Evolutionary conservation across 2,888 invertebrate genomes (phyloP), one percentile per base, ranked within the genome.

Genomic region (Pecten maximus): DNA sequence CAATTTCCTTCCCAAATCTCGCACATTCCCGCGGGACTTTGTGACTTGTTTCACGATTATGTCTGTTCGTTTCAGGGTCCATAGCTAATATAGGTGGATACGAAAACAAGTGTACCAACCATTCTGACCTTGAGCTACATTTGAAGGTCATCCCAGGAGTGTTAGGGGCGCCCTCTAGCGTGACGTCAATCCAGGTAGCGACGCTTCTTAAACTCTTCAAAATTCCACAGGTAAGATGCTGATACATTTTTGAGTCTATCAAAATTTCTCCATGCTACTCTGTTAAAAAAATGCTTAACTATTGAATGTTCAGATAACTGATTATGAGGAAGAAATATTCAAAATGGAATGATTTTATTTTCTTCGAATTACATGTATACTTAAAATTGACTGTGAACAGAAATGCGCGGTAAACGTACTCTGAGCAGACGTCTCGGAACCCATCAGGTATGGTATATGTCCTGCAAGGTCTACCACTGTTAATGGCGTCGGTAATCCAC

Each of bases 151-250:
- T 98, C 94, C 98, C 98, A 10, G 98, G 98, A 2, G 98, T 98
- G 15, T 98, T 98, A 54, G 98, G 98, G 3, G 98, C 98, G 6
- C 98, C 98, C 28, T 99, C 99, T 86, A 99, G 98, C 95, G 99
- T 99, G 94, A 99, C 99, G 89, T 99, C 99, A 87, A 99, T 99
- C 95, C 99, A 99, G 97, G 99, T 99, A 92, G 99, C 99, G 92
- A 99, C 98, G 97, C 97, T 98, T 91, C 97, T 99, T 92, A 97
- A 99, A 87, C 98, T 99, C 90, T 99, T 99, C 97, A 98, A 98
- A 96, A 99, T 99, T 96, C 99, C 99, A 19, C 99, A 97, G 97
- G 97, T 97, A 93, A 90, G 93, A 74, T 19, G 1, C 23, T 54
- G 54, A 54, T 23, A 23, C 6, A n/a, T 23, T 50, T 44, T 19